These are phyloP conservation scores for Steromphala cineraria DNA, from an alignment of 2,888 invertebrate genomes.

Conservation along the genomic window DNA sequence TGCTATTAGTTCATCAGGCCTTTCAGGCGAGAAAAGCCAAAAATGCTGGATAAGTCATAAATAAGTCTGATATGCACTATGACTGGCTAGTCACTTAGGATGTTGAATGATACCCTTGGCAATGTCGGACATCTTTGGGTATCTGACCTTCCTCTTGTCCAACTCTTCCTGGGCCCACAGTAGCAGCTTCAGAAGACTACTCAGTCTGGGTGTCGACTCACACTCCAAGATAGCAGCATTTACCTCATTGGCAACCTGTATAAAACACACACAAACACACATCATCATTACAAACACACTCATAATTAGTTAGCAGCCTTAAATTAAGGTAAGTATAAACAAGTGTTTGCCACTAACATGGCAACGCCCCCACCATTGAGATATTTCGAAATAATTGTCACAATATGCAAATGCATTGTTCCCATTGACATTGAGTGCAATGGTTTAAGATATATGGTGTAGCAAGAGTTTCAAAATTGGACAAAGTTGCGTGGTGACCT, in stretches of 20 bases:
- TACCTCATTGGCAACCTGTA: constrained; percentile 91
- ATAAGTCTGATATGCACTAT: not conserved
- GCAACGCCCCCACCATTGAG: too few relatives aligned
- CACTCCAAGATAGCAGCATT: constrained; percentile 97
- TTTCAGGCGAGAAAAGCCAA: not conserved
- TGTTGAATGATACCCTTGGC: constrained; percentile 77
- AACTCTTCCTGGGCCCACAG: constrained; percentile 97
- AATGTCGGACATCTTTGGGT: constrained; percentile 95
- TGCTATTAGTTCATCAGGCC: not conserved
- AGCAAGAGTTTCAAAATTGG: too few relatives aligned
- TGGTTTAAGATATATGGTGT: too few relatives aligned
- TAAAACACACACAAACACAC: too few relatives aligned
- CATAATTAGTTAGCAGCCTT: too few relatives aligned
- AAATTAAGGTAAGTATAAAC: too few relatives aligned
- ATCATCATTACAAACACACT: too few relatives aligned
- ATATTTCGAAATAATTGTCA: too few relatives aligned
- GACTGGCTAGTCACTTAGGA: constrained; percentile 44
- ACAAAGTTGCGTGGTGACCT: too few relatives aligned
- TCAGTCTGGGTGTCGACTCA: constrained; percentile 91
- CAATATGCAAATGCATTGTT: too few relatives aligned
- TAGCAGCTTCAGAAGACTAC: constrained; percentile 92
- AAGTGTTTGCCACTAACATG: too few relatives aligned
- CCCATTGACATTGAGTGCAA: too few relatives aligned
- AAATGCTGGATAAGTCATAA: not conserved
- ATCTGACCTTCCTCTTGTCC: constrained; percentile 94